Percentiles rank a stretch among this genome's conserved stretches.
Evolutionary conservation across 2,797 vertebrate genomes (phyloP).

Genomic region (Oreonectes daqikongensis): DNA sequence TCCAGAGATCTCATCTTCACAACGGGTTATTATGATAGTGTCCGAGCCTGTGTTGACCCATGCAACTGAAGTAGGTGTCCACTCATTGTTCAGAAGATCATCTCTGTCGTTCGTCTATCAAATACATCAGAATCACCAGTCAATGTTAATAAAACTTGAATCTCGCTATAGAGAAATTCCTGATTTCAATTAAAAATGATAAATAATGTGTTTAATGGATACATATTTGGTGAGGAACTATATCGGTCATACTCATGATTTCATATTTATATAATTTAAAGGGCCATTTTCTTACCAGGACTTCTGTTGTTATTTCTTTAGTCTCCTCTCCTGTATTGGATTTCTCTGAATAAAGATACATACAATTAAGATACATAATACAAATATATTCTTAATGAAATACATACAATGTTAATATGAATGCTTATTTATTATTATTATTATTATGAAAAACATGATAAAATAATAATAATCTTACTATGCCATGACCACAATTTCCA

Average conservation of each 20-base stretch:
- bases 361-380: neutral
- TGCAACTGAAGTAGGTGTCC: neutral
- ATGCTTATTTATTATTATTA: neutral
- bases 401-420: neutral
- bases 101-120: neutral
- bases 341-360: neutral
- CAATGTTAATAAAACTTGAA: neutral
- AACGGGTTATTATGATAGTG: neutral
- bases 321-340: neutral
- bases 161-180: neutral
- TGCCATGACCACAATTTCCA: conserved; percentile 24
- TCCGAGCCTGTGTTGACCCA: conserved; percentile 8
- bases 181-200: too few relatives aligned
- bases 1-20: neutral
- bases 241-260: neutral
- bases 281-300: neutral
- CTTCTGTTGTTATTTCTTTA: neutral
- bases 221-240: too few relatives aligned
- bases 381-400: neutral
- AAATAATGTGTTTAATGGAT: too few relatives aligned
- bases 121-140: neutral
- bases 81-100: conserved; percentile 12
- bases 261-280: neutral
- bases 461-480: conserved; percentile 16
- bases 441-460: too few relatives aligned